A percentile compares a stretch with the other conserved stretches of the same genome.
Evolutionary conservation across 2,113 vertebrate genomes (phyloP).

Genomic region (Nothobranchius furzeri): DNA sequence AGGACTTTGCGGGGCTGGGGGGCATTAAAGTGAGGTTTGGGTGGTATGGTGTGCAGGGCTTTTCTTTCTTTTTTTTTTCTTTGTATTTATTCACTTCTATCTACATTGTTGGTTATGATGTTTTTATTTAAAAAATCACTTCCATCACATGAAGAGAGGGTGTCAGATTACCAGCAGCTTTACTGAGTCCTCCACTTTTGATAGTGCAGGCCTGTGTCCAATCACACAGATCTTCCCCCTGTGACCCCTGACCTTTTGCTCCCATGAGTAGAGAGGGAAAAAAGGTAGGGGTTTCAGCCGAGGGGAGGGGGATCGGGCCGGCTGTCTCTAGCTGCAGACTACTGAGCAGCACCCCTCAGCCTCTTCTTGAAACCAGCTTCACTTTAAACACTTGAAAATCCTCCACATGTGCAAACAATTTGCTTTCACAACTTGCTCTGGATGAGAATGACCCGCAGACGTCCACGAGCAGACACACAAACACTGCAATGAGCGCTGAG

Average conservation of each 20-base stretch:
- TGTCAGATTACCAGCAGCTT: conserved; percentile 54
- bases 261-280: conserved; percentile 62
- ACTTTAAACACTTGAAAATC: conserved; percentile 79
- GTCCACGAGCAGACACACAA: conserved; percentile 33
- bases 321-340: conserved; percentile 56
- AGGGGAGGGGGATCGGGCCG: conserved; percentile 51
- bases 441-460: conserved; percentile 59
- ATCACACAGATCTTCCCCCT: conserved; percentile 73
- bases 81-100: conserved; percentile 50
- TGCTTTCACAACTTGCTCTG: conserved; percentile 71
- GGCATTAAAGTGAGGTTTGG: conserved; percentile 25
- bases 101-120: conserved; percentile 36
- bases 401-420: conserved; percentile 81
- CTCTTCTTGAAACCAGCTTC: conserved; percentile 71
- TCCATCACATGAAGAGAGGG: conserved; percentile 58
- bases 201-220: conserved; percentile 75
- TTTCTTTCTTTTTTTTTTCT: conserved; percentile 37
- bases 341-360: conserved; percentile 9
- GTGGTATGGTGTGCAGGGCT: conserved; percentile 33
- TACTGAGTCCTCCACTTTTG: conserved; percentile 54
- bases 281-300: conserved; percentile 70
- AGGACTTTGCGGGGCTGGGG: conserved; percentile 44
- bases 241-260: conserved; percentile 70
- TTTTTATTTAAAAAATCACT: conserved; percentile 61
- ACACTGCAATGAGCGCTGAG: conserved; percentile 12